Conservation (phyloP, 2,113 vertebrate species). For the Martes martes region DNA sequence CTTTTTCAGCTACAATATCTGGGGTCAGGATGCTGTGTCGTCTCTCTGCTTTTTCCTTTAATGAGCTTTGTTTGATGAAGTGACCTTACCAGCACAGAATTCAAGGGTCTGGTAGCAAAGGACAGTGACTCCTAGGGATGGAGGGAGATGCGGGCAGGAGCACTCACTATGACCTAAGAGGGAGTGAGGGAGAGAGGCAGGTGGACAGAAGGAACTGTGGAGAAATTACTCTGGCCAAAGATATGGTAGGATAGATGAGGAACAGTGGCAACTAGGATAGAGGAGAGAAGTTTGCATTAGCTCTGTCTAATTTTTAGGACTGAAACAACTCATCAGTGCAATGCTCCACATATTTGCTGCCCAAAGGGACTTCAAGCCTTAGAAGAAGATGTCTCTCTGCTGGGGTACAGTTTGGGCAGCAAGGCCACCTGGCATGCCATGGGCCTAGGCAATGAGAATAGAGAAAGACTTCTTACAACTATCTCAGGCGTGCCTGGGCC, state of each 20-base stretch:
- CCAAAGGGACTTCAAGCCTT: neutral
- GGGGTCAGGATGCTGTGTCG: slow-evolving; percentile 83
- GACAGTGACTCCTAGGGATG: slow-evolving; percentile 23
- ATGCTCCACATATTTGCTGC: neutral
- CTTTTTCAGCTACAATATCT: slow-evolving; percentile 83
- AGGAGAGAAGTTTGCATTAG: neutral
- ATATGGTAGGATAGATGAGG: neutral
- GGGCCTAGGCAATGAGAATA: neutral
- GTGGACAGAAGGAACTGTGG: neutral
- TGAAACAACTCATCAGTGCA: neutral
- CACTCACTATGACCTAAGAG: neutral
- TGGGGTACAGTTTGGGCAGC: neutral
- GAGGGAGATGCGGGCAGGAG: neutral
- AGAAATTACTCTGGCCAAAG: neutral
- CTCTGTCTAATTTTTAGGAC: neutral
- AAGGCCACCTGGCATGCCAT: neutral
- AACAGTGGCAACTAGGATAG: neutral
- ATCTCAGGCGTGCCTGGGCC: neutral
- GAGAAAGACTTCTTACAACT: neutral
- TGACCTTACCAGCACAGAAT: slow-evolving; percentile 78
- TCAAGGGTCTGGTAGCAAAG: slow-evolving; percentile 48
- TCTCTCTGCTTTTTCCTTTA: slow-evolving; percentile 83
- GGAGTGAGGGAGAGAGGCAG: neutral
- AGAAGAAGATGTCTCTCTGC: neutral
- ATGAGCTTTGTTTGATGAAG: slow-evolving; percentile 87